A percentile compares a stretch with the other conserved stretches of the same genome.
Conservation (phyloP, 2,113 vertebrate genomes). For the Uropsilus gracilis region DNA sequence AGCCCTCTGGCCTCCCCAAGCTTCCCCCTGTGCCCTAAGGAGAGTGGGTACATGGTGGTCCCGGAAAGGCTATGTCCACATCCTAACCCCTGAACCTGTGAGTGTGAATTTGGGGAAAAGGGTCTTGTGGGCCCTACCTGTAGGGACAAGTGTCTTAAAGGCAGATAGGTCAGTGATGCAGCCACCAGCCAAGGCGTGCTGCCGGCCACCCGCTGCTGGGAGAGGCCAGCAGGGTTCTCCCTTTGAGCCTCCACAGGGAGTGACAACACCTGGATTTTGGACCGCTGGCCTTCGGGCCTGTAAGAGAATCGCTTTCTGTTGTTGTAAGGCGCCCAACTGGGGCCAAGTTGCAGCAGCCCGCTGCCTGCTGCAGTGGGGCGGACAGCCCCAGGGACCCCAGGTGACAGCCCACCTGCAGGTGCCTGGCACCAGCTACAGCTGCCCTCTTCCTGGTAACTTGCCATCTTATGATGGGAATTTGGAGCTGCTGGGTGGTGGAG, state of each 20-base stretch:
- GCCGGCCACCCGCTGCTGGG: background rate
- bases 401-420: rapidly evolving
- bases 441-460: too few relatives aligned
- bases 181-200: background rate
- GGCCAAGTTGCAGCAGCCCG: background rate
- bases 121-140: background rate
- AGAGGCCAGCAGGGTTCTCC: background rate
- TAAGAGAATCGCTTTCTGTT: background rate
- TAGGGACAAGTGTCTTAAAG: background rate
- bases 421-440: background rate
- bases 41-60: background rate
- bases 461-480: background rate
- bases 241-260: background rate
- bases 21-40: background rate
- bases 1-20: background rate
- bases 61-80: background rate
- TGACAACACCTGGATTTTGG: background rate
- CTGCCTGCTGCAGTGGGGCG: background rate
- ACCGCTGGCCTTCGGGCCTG: background rate
- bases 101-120: background rate
- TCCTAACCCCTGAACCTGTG: background rate
- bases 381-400: background rate
- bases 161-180: background rate
- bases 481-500: background rate
- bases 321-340: background rate